Percentiles rank a stretch among this genome's conserved stretches.
phyloP scores from a whole-genome alignment of 1,140 invertebrate species.

The Apis cerana region DNA sequence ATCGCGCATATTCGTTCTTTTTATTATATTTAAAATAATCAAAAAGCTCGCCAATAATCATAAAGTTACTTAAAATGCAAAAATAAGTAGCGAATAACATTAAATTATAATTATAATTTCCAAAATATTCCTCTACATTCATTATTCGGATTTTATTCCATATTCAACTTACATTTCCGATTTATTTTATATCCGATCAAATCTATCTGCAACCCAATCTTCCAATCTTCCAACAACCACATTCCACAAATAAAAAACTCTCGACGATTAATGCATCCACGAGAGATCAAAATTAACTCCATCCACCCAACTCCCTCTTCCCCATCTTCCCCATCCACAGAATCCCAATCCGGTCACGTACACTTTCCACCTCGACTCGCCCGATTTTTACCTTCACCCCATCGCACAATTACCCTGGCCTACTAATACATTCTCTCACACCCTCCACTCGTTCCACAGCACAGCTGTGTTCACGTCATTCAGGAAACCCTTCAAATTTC shows the following conservation, averaged over 20 bases:
- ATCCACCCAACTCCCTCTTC: background rate
- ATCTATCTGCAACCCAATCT: no score
- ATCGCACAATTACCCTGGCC: constrained; percentile 31
- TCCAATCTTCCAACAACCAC: background rate
- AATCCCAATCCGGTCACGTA: constrained; percentile 36
- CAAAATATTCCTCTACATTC: no score
- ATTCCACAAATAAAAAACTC: background rate
- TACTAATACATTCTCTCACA: constrained; percentile 7
- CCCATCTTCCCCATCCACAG: background rate
- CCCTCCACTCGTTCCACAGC: background rate
- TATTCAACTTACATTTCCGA: no score
- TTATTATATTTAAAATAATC: no score
- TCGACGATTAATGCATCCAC: background rate
- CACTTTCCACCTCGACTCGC: constrained; percentile 19
- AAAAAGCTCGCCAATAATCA: no score
- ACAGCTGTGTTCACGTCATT: background rate
- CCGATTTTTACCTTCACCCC: constrained; percentile 23
- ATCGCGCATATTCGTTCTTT: no score
- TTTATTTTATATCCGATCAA: background rate
- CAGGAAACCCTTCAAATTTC: background rate
- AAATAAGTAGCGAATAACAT: no score
- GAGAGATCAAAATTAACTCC: constrained; percentile 22
- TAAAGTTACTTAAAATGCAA: no score
- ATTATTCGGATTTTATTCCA: no score
- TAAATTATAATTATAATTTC: no score